Base-by-base conservation (phyloP, 2,888 invertebrate species). In the Ormyrus nitidulus region DNA sequence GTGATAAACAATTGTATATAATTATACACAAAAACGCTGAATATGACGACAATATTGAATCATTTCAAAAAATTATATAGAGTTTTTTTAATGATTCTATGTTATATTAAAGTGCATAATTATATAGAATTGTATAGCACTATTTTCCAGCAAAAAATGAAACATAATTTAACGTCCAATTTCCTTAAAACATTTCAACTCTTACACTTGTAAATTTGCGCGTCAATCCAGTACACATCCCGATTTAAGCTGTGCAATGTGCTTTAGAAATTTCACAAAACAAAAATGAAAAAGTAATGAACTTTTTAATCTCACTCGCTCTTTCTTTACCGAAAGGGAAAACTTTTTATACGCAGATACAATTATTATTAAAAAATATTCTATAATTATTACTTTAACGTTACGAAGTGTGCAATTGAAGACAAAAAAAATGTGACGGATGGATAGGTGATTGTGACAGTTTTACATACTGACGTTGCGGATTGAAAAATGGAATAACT, bases 211-310 rank as follows among this genome's bases (percentile, higher is more conserved):
- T 80, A 64, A 75, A 68, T 78, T 83, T 84, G 82, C 84, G 84
- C 75, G 86, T 86, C 84, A 84, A 86, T 88, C 88, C 87, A 88
- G 88, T 88, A 88, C 87, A 87, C 88, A 87, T 87, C 85, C 88
- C 87, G 86, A 86, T 83, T 77, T 71, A 74, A 73, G 3, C 46
- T 68, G 65, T n/a, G 56, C 49, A 79, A 68, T 54, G 77, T 59
- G 66, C 75, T 81, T 71, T 74, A 77, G 72, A 77, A 79, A 19
- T 69, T 77, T 81, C 49, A 79, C 49, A 72, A 74, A 77, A 79
- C 34, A 78, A 74, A 34, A 68, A 66, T n/a, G 48, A 58, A 62
- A 77, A 62, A 78, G 70, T 77, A 78, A 80, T 56, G 65, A 73
- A 75, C 61, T 81, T 80, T 83, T 80, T 78, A 78, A 81, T 81